Percentiles rank a stretch among this genome's conserved stretches.
Evolutionary conservation across 2,113 vertebrate genomes (phyloP).

Genomic region (Odobenus rosmarus): DNA sequence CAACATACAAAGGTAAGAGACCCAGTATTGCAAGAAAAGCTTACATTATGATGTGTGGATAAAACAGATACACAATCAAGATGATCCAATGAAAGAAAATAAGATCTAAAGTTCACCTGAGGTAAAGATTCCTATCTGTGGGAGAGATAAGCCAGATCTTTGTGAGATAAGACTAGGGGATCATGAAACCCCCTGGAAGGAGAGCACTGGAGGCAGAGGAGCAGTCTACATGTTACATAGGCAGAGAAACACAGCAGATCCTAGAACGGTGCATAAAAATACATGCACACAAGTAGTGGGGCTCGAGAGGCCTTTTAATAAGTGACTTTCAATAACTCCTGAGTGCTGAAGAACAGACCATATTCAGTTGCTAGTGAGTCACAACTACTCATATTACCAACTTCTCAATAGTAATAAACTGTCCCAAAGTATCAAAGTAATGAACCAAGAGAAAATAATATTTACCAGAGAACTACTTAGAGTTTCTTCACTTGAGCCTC

Average conservation of each 20-base stretch:
- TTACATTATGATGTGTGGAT: background rate
- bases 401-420: background rate
- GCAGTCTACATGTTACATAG: accelerated
- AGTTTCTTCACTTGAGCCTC: background rate
- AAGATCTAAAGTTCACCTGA: background rate
- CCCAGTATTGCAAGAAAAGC: background rate
- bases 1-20: background rate
- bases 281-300: accelerated
- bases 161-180: background rate
- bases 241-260: background rate
- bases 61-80: background rate
- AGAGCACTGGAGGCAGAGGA: background rate
- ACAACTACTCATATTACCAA: background rate
- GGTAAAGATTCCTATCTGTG: background rate
- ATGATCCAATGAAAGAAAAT: background rate
- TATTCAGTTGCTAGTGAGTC: background rate
- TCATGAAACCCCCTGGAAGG: background rate
- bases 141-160: background rate
- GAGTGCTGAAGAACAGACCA: background rate
- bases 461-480: background rate
- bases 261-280: background rate
- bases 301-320: background rate
- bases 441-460: background rate
- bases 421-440: background rate
- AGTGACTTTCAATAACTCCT: background rate